phyloP scores from a whole-genome alignment of 2,797 vertebrate species.

The Loriculus beryllinus region DNA sequence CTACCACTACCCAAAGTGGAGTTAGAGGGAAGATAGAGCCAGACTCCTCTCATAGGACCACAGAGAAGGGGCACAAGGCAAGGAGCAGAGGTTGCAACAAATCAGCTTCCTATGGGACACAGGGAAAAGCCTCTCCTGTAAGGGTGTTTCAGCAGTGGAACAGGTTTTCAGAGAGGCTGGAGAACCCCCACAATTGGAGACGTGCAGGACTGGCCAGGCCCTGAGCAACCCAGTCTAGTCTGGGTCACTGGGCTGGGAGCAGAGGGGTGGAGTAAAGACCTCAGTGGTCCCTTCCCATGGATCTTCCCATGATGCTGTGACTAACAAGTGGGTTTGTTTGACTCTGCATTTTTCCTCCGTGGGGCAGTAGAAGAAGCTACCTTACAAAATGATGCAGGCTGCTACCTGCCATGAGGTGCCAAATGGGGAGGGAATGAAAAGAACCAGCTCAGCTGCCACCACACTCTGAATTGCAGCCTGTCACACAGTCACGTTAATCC shows the following conservation, averaged over 20 bases:
- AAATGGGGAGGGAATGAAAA: background rate
- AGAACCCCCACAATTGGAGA: background rate
- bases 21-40: background rate
- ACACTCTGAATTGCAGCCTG: background rate
- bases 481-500: background rate
- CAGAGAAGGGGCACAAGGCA: background rate
- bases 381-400: background rate
- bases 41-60: background rate
- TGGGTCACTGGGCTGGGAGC: background rate
- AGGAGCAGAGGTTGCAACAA: background rate
- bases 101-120: background rate
- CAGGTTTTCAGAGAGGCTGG: background rate
- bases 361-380: background rate
- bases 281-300: background rate
- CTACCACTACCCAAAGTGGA: background rate
- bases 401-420: background rate
- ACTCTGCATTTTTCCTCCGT: background rate
- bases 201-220: background rate
- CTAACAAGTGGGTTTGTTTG: background rate
- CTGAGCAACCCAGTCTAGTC: background rate
- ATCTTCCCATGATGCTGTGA: background rate
- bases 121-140: background rate
- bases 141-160: background rate
- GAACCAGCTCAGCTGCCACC: background rate
- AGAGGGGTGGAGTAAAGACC: background rate